Base-by-base conservation (phyloP, 2,888 invertebrate species). In the Rhagium mordax region DNA sequence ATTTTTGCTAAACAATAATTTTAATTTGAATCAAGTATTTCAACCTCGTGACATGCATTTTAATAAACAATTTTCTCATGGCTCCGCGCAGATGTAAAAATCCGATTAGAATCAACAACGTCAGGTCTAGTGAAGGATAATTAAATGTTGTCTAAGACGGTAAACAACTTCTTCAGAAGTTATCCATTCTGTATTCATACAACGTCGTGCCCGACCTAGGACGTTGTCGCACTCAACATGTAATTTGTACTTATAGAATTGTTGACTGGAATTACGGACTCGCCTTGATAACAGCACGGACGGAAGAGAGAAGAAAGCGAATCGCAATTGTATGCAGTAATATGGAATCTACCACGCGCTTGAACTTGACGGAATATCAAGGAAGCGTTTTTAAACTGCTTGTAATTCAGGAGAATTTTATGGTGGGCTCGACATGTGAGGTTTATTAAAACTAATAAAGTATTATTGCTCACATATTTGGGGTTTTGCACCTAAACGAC, bases 181-280 rank as follows among this genome's bases (percentile, higher is more conserved):
- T 68, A 53, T 24, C 60, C 70, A 72, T 72, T 67, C 61, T 61
- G 65, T 76, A 78, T 79, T 79, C 77, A 78, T 76, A 70, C 71
- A 68, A 65, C 76, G 79, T 77, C 73, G 71, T 74, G 71, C 64
- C 67, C 72, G 64, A 51, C 72, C 74, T 71, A 72, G 72, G 66
- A 71, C 60, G 48, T 60, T 72, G 71, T 73, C 75, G 71, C 72
- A 65, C 60, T 73, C 68, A 76, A 65, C 75, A 51, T 80, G 70
- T 78, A 80, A 80, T 80, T 80, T 80, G 76, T 73, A 72, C 73
- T 78, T 76, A 78, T 78, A 74, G 77, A 67, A 78, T 73, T 78
- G 78, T 77, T 71, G 70, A 75, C 70, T 73, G 70, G 74, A 77
- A 80, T 80, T 80, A 78, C 72, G 69, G 62, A 59, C 72, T 61